A percentile compares a stretch with the other conserved stretches of the same genome.
Evolutionary conservation across 2,888 invertebrate genomes (phyloP).

Genomic region (Biston stratarius): DNA sequence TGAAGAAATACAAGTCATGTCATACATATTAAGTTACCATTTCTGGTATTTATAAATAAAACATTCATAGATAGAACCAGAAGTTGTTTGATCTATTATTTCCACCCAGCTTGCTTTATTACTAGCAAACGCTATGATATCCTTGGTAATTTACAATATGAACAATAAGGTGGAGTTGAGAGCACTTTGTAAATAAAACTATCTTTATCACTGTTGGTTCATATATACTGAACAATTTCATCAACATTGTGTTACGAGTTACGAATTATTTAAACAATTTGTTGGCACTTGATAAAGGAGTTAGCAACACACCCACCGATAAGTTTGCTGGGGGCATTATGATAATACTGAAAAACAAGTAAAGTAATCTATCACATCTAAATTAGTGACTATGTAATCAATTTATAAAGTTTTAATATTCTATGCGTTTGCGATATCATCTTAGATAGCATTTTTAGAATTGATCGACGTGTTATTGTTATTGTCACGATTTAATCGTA

Average conservation of each 20-base stretch:
- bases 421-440: slow-evolving; percentile 26
- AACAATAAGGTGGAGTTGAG: slow-evolving; percentile 22
- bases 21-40: not conserved
- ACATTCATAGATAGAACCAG: not conserved
- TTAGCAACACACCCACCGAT: slow-evolving; percentile 60
- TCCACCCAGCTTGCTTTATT: not conserved
- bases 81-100: not conserved
- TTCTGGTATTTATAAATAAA: slow-evolving; percentile 19
- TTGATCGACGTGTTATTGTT: slow-evolving; percentile 10
- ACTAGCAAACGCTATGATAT: slow-evolving; percentile 11
- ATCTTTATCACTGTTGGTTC: slow-evolving; percentile 54
- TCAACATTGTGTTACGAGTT: slow-evolving; percentile 49
- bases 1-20: slow-evolving; percentile 6
- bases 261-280: slow-evolving; percentile 47
- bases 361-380: slow-evolving; percentile 35
- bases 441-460: slow-evolving; percentile 16
- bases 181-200: slow-evolving; percentile 49
- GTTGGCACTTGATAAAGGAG: slow-evolving; percentile 28
- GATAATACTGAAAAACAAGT: slow-evolving; percentile 49
- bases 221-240: slow-evolving; percentile 48
- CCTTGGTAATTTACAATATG: slow-evolving; percentile 14
- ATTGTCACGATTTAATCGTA: slow-evolving; percentile 15
- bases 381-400: slow-evolving; percentile 8
- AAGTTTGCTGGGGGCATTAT: slow-evolving; percentile 57
- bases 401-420: slow-evolving; percentile 2